These are phyloP conservation scores for Spermophilus dauricus DNA, from an alignment of 2,113 vertebrate species.

Conservation along the genomic window DNA sequence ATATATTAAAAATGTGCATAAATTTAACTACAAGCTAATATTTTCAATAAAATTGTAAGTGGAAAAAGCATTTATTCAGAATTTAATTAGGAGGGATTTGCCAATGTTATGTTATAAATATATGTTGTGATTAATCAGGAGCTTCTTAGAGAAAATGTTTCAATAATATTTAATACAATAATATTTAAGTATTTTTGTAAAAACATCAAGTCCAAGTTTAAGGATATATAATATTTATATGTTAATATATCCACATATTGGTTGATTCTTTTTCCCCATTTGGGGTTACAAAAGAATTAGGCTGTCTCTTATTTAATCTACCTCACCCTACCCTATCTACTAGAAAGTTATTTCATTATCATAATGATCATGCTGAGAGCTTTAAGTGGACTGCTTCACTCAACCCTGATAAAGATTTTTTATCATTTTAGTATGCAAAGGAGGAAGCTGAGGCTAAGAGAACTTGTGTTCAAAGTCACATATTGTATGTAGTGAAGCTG, in stretches of 20 bases:
- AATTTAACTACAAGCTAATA: background rate
- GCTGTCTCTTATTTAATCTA: background rate
- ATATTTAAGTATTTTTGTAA: background rate
- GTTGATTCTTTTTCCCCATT: background rate
- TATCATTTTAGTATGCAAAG: background rate
- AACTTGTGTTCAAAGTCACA: background rate
- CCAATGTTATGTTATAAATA: background rate
- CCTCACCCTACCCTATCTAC: background rate
- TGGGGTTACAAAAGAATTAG: background rate
- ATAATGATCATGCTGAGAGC: background rate
- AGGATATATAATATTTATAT: background rate
- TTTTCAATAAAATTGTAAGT: constrained; percentile 26
- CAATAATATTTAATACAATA: background rate
- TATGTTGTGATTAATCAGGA: background rate
- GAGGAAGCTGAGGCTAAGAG: background rate
- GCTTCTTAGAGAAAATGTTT: background rate
- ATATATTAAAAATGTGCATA: background rate
- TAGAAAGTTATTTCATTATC: background rate
- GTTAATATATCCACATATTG: background rate
- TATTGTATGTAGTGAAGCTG: background rate
- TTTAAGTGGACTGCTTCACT: background rate
- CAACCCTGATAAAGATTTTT: background rate
- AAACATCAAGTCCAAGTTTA: background rate
- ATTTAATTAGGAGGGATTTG: background rate
- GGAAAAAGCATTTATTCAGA: background rate